phyloP scores from a whole-genome alignment of 2,888 invertebrate species.

The Dione vanillae region DNA sequence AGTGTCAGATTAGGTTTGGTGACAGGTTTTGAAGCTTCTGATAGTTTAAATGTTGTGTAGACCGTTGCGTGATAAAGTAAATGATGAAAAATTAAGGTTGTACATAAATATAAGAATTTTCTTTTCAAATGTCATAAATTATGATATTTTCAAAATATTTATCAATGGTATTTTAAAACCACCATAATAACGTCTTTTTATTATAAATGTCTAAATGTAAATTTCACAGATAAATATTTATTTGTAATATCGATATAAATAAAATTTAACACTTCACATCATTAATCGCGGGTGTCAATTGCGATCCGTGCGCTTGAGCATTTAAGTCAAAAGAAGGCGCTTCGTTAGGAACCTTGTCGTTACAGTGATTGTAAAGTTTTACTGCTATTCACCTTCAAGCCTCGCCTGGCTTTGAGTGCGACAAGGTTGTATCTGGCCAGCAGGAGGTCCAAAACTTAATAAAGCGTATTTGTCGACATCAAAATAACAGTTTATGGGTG shows the following conservation, averaged over 20 bases:
- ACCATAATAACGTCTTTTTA: too few species aligned
- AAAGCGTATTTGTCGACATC: slow-evolving; percentile 83
- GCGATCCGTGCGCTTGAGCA: slow-evolving; percentile 74
- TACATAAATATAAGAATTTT: too few species aligned
- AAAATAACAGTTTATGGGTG: slow-evolving; percentile 78
- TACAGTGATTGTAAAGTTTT: slow-evolving; percentile 64
- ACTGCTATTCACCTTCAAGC: slow-evolving; percentile 56
- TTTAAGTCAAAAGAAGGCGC: slow-evolving; percentile 78
- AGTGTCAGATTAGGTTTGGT: slow-evolving; percentile 24
- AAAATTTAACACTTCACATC: slow-evolving; percentile 52
- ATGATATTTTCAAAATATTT: too few species aligned
- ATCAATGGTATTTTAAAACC: too few species aligned
- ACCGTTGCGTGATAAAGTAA: not conserved
- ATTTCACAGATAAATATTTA: not conserved
- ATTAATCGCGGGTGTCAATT: slow-evolving; percentile 76
- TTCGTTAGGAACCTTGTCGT: slow-evolving; percentile 70
- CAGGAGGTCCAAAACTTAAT: slow-evolving; percentile 78
- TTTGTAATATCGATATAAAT: slow-evolving; percentile 45
- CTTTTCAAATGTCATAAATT: too few species aligned
- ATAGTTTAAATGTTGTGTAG: slow-evolving; percentile 2
- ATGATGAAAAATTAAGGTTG: not conserved
- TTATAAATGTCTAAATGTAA: not conserved
- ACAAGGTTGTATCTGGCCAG: slow-evolving; percentile 71
- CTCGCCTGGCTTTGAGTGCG: slow-evolving; percentile 56
- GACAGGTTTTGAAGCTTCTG: slow-evolving; percentile 30